A percentile compares a stretch with the other conserved stretches of the same genome.
Conservation (phyloP, 2,113 vertebrate genomes). For the human (Homo sapiens) region GRCh38 chr13:90439501-90440000, state of each 20-base stretch:
- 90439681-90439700: constrained; percentile 4
- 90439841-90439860: neutral
- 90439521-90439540: neutral
- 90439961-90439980: neutral
- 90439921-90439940: neutral
- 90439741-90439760: constrained; percentile 43
- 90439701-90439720: constrained; percentile 39
- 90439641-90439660: neutral
- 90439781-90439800: neutral
- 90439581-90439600: neutral
- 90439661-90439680: neutral
- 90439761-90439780: neutral
- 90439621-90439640: neutral
- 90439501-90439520: neutral
- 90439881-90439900: neutral
- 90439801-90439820: neutral
- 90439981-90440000: neutral
- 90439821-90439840: constrained; percentile 37
- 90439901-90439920: neutral
- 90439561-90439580: neutral
- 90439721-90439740: constrained; percentile 35
- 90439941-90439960: neutral
- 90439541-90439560: neutral
- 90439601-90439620: neutral
- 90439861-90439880: neutral